Conservation (phyloP, 2,888 invertebrate genomes). For the Helobdella robusta region DNA sequence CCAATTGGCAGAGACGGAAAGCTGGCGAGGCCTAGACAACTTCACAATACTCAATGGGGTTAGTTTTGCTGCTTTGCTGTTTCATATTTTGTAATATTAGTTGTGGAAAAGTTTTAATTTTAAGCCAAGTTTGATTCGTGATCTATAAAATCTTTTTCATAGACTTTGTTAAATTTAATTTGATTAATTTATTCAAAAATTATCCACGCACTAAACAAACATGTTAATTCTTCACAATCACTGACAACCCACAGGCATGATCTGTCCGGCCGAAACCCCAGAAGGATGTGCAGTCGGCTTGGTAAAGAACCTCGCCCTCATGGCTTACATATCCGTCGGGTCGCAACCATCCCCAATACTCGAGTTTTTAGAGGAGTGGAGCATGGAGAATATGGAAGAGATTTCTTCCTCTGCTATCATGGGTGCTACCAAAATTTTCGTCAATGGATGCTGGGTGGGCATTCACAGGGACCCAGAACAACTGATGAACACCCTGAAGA, state of each 20-base stretch:
- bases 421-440: conserved; percentile 98
- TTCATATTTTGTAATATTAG: too few relatives aligned
- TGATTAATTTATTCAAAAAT: too few relatives aligned
- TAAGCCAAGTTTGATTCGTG: too few relatives aligned
- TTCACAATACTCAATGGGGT: conserved; percentile 96
- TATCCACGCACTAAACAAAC: too few relatives aligned
- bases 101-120: too few relatives aligned
- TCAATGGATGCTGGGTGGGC: conserved; percentile 98
- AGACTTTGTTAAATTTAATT: too few relatives aligned
- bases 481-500: conserved; percentile 89
- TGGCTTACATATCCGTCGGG: conserved; percentile 99
- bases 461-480: conserved; percentile 98
- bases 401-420: conserved; percentile 97
- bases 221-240: too few relatives aligned
- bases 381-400: conserved; percentile 99
- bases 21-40: conserved; percentile 91
- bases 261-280: conserved; percentile 98
- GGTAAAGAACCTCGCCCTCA: conserved; percentile 94
- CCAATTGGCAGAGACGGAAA: conserved; percentile 98
- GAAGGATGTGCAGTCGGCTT: conserved; percentile 72
- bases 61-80: neutral
- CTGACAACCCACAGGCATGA: too few relatives aligned
- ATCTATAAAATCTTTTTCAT: too few relatives aligned
- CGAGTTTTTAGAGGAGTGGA: conserved; percentile 99
- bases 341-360: conserved; percentile 97